phyloP scores from a whole-genome alignment of 2,888 invertebrate genomes.

The Cephus pygmeus region DNA sequence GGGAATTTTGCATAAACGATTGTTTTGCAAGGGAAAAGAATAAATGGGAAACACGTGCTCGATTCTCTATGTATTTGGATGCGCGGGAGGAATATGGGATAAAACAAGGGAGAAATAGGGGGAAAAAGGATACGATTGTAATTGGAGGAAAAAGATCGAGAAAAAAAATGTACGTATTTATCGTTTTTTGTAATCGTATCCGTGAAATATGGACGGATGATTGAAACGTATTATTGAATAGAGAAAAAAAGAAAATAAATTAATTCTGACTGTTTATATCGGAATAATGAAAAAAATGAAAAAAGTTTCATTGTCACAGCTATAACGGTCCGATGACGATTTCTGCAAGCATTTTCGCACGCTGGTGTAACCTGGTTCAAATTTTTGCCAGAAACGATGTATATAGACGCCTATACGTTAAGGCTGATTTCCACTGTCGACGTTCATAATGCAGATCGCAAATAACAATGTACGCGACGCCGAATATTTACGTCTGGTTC shows the following conservation, averaged over 20 bases:
- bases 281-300: constrained; percentile 2
- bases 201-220: no score
- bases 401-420: not conserved
- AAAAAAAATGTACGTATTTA: not conserved
- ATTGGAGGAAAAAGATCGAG: not conserved
- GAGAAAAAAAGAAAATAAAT: not conserved
- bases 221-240: not conserved
- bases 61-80: no score
- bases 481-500: not conserved
- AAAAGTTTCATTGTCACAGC: not conserved
- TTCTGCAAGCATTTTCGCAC: not conserved
- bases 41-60: no score
- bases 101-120: no score
- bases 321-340: not conserved
- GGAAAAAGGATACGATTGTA: not conserved
- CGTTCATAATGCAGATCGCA: not conserved
- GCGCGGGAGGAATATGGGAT: no score
- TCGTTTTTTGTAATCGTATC: not conserved
- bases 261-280: not conserved
- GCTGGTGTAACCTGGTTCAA: not conserved
- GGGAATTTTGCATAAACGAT: no score
- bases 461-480: not conserved
- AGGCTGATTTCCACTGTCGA: not conserved
- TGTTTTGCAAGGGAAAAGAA: no score
- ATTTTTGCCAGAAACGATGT: not conserved